Evolutionary conservation across 2,113 vertebrate species (phyloP).

Genomic region (Cynocephalus volans): DNA sequence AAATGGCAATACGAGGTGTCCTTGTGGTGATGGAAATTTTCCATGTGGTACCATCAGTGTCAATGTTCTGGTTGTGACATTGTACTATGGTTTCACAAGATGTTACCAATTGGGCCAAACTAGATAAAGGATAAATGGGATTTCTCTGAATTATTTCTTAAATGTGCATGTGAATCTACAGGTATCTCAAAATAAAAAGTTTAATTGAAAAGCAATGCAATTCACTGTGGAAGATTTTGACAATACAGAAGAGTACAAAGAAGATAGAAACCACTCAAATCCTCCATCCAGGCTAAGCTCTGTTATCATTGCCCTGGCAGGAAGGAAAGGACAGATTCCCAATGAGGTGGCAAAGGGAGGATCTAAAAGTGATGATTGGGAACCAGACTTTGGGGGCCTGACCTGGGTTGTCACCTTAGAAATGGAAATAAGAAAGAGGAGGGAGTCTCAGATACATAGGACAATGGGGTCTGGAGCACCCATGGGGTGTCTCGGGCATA

Average conservation of each 20-base stretch:
- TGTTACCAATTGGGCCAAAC: not conserved
- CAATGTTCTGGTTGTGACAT: not conserved
- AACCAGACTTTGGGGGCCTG: not conserved
- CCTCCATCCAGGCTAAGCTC: not conserved
- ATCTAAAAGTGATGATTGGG: too few relatives aligned
- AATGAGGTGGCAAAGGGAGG: too few relatives aligned
- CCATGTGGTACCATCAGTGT: too few relatives aligned
- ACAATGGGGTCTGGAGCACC: fast-evolving
- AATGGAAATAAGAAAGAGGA: not conserved
- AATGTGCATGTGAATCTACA: not conserved
- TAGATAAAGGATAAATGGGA: not conserved
- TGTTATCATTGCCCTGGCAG: not conserved
- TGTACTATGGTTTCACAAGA: not conserved
- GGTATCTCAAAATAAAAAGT: not conserved
- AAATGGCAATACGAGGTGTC: not conserved
- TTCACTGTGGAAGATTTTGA: not conserved
- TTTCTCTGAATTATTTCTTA: not conserved
- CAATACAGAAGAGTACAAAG: not conserved
- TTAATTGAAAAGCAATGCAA: not conserved
- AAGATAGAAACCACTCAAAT: not conserved
- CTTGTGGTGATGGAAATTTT: not conserved
- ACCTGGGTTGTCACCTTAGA: not conserved
- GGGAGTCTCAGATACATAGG: not conserved
- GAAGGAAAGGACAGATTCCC: not conserved
- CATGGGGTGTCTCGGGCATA: fast-evolving